Conservation (phyloP, 2,888 invertebrate genomes). For the Scaptomyza flava region DNA sequence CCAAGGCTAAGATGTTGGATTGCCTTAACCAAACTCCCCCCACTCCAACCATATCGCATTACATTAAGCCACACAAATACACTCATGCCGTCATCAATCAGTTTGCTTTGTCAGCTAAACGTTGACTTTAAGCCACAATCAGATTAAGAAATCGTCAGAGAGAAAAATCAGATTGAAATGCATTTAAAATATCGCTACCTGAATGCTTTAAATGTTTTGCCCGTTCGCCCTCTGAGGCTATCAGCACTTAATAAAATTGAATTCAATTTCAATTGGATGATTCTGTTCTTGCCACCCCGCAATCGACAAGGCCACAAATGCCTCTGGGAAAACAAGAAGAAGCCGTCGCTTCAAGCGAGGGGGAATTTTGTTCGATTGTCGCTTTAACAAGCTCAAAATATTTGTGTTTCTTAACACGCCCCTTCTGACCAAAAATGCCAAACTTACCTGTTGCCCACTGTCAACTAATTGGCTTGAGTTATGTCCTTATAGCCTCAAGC, state of each 20-base stretch:
- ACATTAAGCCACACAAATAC: conserved; percentile 33
- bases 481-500: conserved; percentile 74
- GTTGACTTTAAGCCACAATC: conserved; percentile 45
- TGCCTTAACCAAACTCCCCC: background rate
- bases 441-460: conserved; percentile 44
- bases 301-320: conserved; percentile 38
- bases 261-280: conserved; percentile 79
- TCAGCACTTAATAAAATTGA: conserved; percentile 83
- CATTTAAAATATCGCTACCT: conserved; percentile 51
- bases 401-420: conserved; percentile 74
- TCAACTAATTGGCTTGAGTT: conserved; percentile 70
- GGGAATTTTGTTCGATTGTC: conserved; percentile 38
- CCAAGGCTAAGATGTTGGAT: conserved; percentile 60
- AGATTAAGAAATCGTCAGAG: conserved; percentile 29
- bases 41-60: conserved; percentile 20
- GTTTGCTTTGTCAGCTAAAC: conserved; percentile 61
- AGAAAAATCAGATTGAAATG: conserved; percentile 52
- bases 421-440: conserved; percentile 19
- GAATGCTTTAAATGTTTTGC: conserved; percentile 37
- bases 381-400: conserved; percentile 79
- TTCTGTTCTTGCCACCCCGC: conserved; percentile 37
- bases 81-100: conserved; percentile 66
- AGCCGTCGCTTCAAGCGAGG: conserved; percentile 13
- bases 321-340: conserved; percentile 62
- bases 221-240: conserved; percentile 42